phyloP scores from a whole-genome alignment of 2,797 vertebrate genomes.

The Phyllotis vaccarum region DNA sequence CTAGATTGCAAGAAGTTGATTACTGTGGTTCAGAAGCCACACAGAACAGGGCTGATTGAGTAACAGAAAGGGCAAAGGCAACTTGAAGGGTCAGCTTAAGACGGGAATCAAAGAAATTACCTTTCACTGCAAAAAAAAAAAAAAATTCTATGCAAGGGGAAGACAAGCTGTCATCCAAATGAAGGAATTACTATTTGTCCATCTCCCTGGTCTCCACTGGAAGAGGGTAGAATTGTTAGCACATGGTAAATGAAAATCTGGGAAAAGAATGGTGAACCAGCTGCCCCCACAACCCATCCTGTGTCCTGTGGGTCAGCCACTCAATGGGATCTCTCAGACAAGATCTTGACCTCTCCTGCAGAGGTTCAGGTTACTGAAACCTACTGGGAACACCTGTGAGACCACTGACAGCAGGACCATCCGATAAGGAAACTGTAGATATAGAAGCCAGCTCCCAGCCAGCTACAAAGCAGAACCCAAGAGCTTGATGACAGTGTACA shows the following conservation, averaged over 20 bases:
- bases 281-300: background rate
- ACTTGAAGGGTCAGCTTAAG: background rate
- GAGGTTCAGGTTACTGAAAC: background rate
- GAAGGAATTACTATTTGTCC: background rate
- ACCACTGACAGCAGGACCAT: background rate
- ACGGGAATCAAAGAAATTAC: background rate
- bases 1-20: background rate
- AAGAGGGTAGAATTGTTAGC: background rate
- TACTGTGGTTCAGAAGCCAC: background rate
- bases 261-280: background rate
- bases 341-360: background rate
- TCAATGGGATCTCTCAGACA: background rate
- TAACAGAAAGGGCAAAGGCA: background rate
- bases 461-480: background rate
- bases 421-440: background rate
- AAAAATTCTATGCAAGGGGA: background rate
- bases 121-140: background rate
- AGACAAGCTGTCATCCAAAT: background rate
- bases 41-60: background rate
- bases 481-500: background rate
- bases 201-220: background rate
- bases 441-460: background rate
- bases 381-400: background rate
- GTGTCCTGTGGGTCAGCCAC: background rate
- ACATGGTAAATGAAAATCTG: background rate